These are phyloP conservation scores for Caenorhabditis japonica DNA, from an alignment of 2,888 invertebrate genomes.

Conservation along the genomic window DNA sequence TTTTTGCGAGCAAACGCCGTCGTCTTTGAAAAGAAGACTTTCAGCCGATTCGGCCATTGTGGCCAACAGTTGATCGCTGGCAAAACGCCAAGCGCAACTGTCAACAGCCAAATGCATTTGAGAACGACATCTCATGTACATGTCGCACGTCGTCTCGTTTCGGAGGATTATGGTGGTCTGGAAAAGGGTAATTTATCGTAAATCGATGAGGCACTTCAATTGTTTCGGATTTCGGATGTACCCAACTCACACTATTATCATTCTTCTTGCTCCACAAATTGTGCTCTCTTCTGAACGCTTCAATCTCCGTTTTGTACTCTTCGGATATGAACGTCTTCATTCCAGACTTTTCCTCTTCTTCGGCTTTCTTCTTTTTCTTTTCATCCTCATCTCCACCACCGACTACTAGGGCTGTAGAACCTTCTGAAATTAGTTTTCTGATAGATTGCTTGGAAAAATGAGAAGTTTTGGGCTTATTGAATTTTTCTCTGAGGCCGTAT, in stretches of 20 bases:
- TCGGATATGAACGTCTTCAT: slow-evolving; percentile 53
- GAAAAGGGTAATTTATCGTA: slow-evolving; percentile 5
- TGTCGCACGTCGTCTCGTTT: slow-evolving; percentile 66
- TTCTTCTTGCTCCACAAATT: slow-evolving; percentile 46
- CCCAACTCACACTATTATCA: slow-evolving; percentile 7
- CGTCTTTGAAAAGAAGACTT: slow-evolving; percentile 66
- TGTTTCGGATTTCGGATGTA: not conserved
- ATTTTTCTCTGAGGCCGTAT: no score
- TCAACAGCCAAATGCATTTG: slow-evolving; percentile 71
- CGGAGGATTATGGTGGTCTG: slow-evolving; percentile 39
- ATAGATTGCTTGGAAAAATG: no score
- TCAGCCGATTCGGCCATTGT: slow-evolving; percentile 66
- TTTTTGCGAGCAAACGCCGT: slow-evolving; percentile 60
- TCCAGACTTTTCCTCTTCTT: slow-evolving; percentile 14
- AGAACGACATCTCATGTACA: slow-evolving; percentile 65
- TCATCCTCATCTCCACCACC: slow-evolving; percentile 40
- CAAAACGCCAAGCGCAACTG: slow-evolving; percentile 65
- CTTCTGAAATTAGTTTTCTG: slow-evolving; percentile 58
- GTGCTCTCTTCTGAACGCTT: slow-evolving; percentile 55
- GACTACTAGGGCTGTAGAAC: slow-evolving; percentile 56
- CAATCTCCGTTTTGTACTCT: slow-evolving; percentile 61
- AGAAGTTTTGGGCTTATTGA: not conserved
- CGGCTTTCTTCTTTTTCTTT: slow-evolving; percentile 18
- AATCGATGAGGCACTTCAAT: not conserved
- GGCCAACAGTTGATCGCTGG: slow-evolving; percentile 56